A percentile compares a stretch with the other conserved stretches of the same genome.
Conservation (phyloP, 2,797 vertebrate genomes). For the Sebastes minor region DNA sequence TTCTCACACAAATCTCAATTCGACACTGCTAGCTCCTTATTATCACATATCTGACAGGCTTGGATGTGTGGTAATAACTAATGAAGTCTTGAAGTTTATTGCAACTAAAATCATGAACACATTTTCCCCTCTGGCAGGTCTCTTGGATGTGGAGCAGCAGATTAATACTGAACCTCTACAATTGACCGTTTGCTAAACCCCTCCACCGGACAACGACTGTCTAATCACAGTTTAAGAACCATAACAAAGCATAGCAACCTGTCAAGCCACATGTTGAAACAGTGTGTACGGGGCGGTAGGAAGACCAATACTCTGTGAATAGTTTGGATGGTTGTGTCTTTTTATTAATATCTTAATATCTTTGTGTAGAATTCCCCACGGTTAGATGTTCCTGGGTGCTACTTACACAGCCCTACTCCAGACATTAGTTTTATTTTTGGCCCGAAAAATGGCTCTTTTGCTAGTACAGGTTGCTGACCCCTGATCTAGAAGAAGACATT, state of each 20-base stretch:
- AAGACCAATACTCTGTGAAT: background rate
- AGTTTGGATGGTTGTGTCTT: background rate
- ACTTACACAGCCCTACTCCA: background rate
- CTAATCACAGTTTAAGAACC: background rate
- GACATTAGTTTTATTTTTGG: too few species aligned
- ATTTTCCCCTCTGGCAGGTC: background rate
- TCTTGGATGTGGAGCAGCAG: background rate
- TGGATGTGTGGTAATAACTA: slow-evolving; percentile 6
- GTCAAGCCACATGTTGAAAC: background rate
- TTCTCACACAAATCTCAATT: slow-evolving; percentile 34
- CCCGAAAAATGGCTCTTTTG: too few species aligned
- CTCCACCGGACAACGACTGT: background rate
- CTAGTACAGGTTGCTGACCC: too few species aligned
- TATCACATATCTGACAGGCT: slow-evolving; percentile 26
- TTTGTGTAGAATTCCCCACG: too few species aligned
- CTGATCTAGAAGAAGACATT: too few species aligned
- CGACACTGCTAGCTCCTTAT: slow-evolving; percentile 22
- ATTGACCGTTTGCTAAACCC: background rate
- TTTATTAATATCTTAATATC: background rate
- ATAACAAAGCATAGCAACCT: background rate
- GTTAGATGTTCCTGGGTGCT: too few species aligned
- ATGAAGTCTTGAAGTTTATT: slow-evolving; percentile 5
- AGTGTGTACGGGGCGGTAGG: background rate
- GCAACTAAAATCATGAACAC: background rate
- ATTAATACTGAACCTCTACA: background rate